Evolutionary conservation across 2,113 vertebrate genomes (phyloP).

Genomic region (Chamaetylas fuelleborni): DNA sequence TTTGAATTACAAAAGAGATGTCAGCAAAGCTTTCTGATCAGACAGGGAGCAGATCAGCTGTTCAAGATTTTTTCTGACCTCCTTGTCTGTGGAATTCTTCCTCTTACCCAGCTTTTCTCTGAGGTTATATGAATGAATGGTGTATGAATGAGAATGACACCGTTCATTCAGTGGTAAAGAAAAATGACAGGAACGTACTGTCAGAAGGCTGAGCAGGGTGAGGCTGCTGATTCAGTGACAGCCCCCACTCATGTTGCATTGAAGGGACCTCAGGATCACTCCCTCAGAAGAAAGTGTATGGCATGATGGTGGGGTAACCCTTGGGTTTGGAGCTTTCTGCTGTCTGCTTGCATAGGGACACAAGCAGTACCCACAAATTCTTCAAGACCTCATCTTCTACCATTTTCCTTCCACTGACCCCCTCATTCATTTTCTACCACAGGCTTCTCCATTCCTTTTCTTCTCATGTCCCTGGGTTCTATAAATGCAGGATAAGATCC

Average conservation of each 20-base stretch:
- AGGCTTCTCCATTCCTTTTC: background rate
- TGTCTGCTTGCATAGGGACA: background rate
- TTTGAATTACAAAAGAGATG: background rate
- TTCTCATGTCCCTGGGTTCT: background rate
- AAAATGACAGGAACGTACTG: background rate
- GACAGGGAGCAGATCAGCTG: background rate
- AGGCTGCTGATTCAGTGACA: background rate
- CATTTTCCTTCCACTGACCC: background rate
- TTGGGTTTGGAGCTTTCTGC: background rate
- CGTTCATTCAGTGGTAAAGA: background rate
- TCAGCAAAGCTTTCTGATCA: background rate
- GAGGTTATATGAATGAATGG: background rate
- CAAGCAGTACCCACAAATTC: background rate
- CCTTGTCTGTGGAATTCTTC: background rate
- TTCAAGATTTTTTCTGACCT: background rate
- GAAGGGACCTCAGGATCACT: background rate
- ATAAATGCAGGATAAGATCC: background rate
- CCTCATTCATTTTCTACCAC: background rate
- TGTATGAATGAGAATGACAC: background rate
- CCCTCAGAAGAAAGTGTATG: background rate
- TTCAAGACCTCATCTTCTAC: background rate
- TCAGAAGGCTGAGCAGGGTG: background rate
- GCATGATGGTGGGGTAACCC: background rate
- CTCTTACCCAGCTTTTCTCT: background rate
- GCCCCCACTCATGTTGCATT: background rate